Base-by-base conservation (phyloP, 2,888 invertebrate genomes). In the Aricia artaxerxes region DNA sequence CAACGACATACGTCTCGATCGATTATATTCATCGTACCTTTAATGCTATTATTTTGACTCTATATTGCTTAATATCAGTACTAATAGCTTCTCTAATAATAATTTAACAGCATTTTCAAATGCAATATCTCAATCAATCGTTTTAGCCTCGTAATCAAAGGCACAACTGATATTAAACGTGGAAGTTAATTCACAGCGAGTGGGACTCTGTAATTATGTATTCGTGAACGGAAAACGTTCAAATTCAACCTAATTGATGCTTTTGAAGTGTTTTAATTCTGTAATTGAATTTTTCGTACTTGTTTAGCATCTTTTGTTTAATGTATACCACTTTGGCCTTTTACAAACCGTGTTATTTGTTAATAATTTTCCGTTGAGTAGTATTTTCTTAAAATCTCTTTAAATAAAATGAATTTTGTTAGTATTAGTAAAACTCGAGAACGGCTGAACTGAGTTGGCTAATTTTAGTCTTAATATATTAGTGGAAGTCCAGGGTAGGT, bases 171-270 rank as follows among this genome's bases (percentile, higher is more conserved):
- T 76, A 76, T 76, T 53, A 76, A 31, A 53, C 76, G 76, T 53
- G 40, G 73, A 40, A 78, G 64, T 78, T 64, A 78, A 64, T 64
- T 61, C 61, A 40, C 78, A 60, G 38, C 49, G 60, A 40, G 60
- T 77, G 57, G 57, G 86, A 61, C 79, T 78, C 82, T 82, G 86
- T 89, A 89, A 89, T 90, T 89, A 88, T 87, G 87, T 86, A 87
- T 89, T 89, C 86, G 87, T 84, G 85, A 86, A 84, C 85, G 85
- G 85, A 85, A 83, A 87, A 85, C 86, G 86, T 87, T 85, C 87
- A 85, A 88, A 86, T 87, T 87, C 85, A 82, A 83, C 84, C 83
- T 89, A 90, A 90, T 90, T 89, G 88, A 88, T 87, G 87, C 85
- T 86, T 87, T 84, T 85, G 86, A 85, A 53, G 76, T 76, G 57